Percentiles rank a stretch among this genome's conserved stretches.
Conservation (phyloP, 1,140 invertebrate species). For the Atopsyche davidsoni region DNA sequence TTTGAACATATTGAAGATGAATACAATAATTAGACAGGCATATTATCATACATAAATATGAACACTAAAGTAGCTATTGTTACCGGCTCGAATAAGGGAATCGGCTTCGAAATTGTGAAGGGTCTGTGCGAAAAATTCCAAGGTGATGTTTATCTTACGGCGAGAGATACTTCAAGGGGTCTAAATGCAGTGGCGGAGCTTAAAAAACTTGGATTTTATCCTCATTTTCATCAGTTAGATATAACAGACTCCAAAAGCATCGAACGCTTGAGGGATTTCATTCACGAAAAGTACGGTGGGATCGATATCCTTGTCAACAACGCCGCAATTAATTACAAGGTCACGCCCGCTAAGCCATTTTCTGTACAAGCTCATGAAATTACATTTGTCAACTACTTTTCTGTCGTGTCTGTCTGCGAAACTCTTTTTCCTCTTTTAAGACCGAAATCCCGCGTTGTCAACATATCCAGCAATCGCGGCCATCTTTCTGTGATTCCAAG, state of each 20-base stretch:
- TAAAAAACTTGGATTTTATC: conserved; percentile 47
- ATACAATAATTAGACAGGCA: too few relatives aligned
- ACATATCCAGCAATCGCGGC: conserved; percentile 65
- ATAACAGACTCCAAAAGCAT: conserved; percentile 56
- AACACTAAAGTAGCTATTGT: conserved; percentile 51
- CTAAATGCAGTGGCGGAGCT: conserved; percentile 51
- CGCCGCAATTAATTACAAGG: conserved; percentile 72
- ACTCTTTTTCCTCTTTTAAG: conserved; percentile 62
- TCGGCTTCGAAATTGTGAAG: conserved; percentile 65
- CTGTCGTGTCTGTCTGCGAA: conserved; percentile 56
- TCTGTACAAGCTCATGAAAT: conserved; percentile 64
- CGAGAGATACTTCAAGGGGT: conserved; percentile 53
- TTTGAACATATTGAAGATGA: too few relatives aligned
- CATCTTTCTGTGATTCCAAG: conserved; percentile 54
- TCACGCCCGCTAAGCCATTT: conserved; percentile 55
- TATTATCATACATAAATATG: too few relatives aligned
- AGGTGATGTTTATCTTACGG: conserved; percentile 59
- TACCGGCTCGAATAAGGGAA: conserved; percentile 70
- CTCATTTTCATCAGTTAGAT: conserved; percentile 64
- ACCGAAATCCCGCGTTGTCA: conserved; percentile 64
- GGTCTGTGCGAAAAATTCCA: conserved; percentile 57
- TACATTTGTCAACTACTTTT: conserved; percentile 63
- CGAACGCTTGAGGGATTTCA: conserved; percentile 50
- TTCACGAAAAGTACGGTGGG: conserved; percentile 62
- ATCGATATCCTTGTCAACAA: conserved; percentile 81